Base-by-base conservation (phyloP, 1,140 invertebrate genomes). In the Bactericera cockerelli region DNA sequence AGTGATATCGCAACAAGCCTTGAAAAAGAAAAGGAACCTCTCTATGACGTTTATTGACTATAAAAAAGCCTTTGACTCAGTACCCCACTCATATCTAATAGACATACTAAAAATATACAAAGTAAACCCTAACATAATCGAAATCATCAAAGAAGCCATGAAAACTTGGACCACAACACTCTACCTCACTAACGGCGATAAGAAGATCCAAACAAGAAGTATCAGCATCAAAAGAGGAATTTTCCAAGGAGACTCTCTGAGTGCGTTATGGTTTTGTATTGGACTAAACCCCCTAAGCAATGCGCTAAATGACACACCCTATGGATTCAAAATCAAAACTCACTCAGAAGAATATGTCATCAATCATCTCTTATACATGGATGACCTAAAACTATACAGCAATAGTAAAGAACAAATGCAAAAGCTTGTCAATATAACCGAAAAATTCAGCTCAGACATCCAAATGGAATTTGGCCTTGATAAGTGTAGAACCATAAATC, bases 91-190 rank as follows among this genome's bases (percentile, higher is more conserved):
- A 4, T 66, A 59, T 62, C 49, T 66, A 19, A 8, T 62, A n/a
- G 49, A 65, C 24, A 28, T 59, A 25, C 28, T 65, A 14, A 33
- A 61, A 24, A 55, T 65, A 24, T 62, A 65, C 22, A 57, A 59
- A 49, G 53, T 63, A 26, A 49, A 59, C 10, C n/a, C 33, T 1
- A 16, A 59, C 24, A 19, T 60, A 22, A 22, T 55, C n/a, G 38
- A 26, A 19, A 19, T 24, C 26, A 3, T n/a, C 6, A 26, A 6
- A 14, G 21, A 56, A 24, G 4, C n/a, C 22, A 56, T 56, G 55
- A 56, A 6, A 6, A 24, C 2, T 24, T 56, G 55, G 55, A 26
- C 6, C 2, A 56, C 55, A 26, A 28, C 4, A 24, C 2, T 56
- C 21, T n/a, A 19, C 11, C 22, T 56, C 6, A 8, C 13, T 14